Conservation (phyloP, 1,140 invertebrate species). For the Pogonomyrmex californicus region DNA sequence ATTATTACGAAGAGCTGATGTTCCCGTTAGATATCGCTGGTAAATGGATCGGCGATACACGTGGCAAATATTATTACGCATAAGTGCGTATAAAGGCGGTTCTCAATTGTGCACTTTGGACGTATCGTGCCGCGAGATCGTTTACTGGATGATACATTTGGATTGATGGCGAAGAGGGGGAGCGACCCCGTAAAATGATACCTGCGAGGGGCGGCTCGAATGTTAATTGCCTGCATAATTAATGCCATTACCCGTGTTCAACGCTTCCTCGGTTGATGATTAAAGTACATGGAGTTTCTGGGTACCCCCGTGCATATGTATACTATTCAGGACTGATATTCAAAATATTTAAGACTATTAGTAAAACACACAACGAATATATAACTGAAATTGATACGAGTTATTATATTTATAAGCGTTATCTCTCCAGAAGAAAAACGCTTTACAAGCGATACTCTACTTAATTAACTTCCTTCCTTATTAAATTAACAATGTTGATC, state of each 20-base stretch:
- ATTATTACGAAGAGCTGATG: constrained; percentile 65
- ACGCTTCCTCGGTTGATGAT: constrained; percentile 30
- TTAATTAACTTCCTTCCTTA: too few species aligned
- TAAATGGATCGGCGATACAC: constrained; percentile 61
- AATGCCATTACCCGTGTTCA: constrained; percentile 73
- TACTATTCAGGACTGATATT: constrained; percentile 2
- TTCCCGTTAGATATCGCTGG: constrained; percentile 68
- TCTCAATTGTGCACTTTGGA: constrained; percentile 52
- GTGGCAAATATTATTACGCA: constrained; percentile 55
- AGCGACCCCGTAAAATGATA: constrained; percentile 78
- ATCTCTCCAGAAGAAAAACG: too few species aligned
- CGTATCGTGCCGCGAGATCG: constrained; percentile 78
- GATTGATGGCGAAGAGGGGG: constrained; percentile 81
- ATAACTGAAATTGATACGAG: background rate
- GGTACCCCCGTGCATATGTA: background rate
- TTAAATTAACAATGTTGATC: too few species aligned
- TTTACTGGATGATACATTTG: constrained; percentile 78
- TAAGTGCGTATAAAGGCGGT: constrained; percentile 58
- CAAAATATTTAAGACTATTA: background rate
- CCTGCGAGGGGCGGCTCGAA: constrained; percentile 72
- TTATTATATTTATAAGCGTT: background rate
- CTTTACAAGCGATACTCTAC: too few species aligned
- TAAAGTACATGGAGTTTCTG: constrained; percentile 20
- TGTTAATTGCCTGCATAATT: constrained; percentile 84
- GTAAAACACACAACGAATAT: background rate